These are phyloP conservation scores for Drosophila nasuta DNA, from an alignment of 1,140 invertebrate species.

Conservation along the genomic window DNA sequence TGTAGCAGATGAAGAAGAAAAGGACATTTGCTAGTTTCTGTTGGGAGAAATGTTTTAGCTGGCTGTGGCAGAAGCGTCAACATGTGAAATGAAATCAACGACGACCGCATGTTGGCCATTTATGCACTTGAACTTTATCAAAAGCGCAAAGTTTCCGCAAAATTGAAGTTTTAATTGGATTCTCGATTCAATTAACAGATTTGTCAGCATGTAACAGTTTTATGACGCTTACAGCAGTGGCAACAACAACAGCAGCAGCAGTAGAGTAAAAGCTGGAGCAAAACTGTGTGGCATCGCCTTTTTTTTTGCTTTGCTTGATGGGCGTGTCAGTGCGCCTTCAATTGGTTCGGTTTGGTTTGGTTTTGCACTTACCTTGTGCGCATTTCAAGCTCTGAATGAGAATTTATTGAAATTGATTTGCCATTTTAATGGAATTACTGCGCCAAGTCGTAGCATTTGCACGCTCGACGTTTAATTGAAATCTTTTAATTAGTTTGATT, in stretches of 20 bases:
- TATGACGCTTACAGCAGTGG: slow-evolving; percentile 55
- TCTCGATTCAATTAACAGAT: slow-evolving; percentile 84
- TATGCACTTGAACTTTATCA: slow-evolving; percentile 72
- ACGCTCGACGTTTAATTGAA: slow-evolving; percentile 79
- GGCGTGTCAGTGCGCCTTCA: slow-evolving; percentile 38
- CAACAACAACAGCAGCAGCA: not conserved
- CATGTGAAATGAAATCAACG: slow-evolving; percentile 43
- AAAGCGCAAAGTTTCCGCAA: slow-evolving; percentile 58
- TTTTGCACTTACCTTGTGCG: slow-evolving; percentile 42
- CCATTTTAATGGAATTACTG: slow-evolving; percentile 74
- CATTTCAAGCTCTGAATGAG: slow-evolving; percentile 49
- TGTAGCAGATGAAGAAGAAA: not conserved
- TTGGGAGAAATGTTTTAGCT: slow-evolving; percentile 25
- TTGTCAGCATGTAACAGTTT: slow-evolving; percentile 81
- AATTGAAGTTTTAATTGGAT: slow-evolving; percentile 84
- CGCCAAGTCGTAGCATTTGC: slow-evolving; percentile 53
- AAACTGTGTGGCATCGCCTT: slow-evolving; percentile 15
- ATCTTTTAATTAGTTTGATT: slow-evolving; percentile 85
- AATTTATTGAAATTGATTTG: slow-evolving; percentile 84
- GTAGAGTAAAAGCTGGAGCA: not conserved
- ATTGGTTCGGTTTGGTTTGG: slow-evolving; percentile 10
- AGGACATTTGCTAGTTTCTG: slow-evolving; percentile 5
- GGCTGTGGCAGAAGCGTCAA: slow-evolving; percentile 37
- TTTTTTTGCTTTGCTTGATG: slow-evolving; percentile 5
- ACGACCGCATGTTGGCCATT: slow-evolving; percentile 69